Conservation (phyloP, 1,140 invertebrate species). For the Paracyclopina nana region DNA sequence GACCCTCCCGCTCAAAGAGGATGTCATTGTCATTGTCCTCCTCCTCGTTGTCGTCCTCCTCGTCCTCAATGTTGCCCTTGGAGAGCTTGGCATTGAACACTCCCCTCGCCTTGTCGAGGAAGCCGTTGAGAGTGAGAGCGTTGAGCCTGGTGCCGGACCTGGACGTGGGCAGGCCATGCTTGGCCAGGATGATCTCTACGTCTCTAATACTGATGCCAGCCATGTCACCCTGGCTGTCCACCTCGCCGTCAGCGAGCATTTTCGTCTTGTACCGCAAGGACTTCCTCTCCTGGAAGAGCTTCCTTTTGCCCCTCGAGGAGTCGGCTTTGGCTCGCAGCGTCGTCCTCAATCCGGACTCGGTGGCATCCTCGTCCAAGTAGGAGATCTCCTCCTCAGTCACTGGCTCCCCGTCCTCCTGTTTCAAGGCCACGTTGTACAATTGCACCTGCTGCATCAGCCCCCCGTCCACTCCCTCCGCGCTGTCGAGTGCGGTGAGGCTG, state of each 20-base stretch:
- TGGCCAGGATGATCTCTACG: constrained; percentile 9
- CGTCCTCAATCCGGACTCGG: constrained; percentile 9
- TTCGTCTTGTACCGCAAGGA: constrained; percentile 11
- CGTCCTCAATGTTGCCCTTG: constrained; percentile 9
- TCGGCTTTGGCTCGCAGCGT: constrained; percentile 7
- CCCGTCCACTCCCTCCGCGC: not conserved
- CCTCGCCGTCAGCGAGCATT: not conserved
- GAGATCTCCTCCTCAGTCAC: constrained; percentile 15
- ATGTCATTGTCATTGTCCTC: constrained; percentile 59
- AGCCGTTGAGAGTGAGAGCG: not conserved
- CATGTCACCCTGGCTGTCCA: constrained; percentile 5
- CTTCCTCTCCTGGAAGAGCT: not conserved
- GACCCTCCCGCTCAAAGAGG: constrained; percentile 34
- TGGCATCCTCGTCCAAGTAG: constrained; percentile 7
- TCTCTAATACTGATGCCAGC: not conserved
- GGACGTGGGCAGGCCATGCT: constrained; percentile 5
- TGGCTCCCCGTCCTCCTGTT: constrained; percentile 15
- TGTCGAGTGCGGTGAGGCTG: constrained; percentile 27
- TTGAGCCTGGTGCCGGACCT: constrained; percentile 5
- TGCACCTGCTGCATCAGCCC: constrained; percentile 14
- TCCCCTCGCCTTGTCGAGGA: constrained; percentile 2
- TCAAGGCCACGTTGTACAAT: constrained; percentile 12
- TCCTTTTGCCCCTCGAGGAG: not conserved
- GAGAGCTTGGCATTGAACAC: constrained; percentile 4
- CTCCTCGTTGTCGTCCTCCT: constrained; percentile 33